A percentile compares a stretch with the other conserved stretches of the same genome.
These are phyloP conservation scores for Acipenser ruthenus DNA, from an alignment of 2,797 vertebrate species.

Conservation along the genomic window DNA sequence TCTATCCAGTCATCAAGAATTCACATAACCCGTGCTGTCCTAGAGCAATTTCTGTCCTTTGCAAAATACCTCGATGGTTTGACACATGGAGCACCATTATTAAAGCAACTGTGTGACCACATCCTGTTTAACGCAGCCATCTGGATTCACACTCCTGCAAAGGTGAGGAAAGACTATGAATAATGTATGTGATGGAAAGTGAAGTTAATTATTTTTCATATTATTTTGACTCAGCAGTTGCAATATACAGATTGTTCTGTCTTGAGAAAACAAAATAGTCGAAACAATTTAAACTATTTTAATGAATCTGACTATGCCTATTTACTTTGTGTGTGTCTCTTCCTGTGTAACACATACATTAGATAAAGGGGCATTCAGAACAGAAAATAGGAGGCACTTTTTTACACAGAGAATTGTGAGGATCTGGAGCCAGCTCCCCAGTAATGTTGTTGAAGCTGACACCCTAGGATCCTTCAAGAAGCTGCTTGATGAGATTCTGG, in stretches of 20 bases:
- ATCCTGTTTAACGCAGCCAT: slow-evolving; percentile 87
- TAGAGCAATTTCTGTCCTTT: slow-evolving; percentile 95
- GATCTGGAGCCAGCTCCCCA: too few relatives aligned
- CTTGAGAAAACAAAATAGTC: too few relatives aligned
- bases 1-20: slow-evolving; percentile 77
- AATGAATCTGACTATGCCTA: slow-evolving; percentile 20
- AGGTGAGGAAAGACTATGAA: slow-evolving; percentile 59
- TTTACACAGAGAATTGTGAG: too few relatives aligned
- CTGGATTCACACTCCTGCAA: slow-evolving; percentile 97
- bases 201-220: too few relatives aligned
- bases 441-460: too few relatives aligned
- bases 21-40: slow-evolving; percentile 86
- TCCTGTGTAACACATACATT: not conserved
- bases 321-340: slow-evolving; percentile 6
- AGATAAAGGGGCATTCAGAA: too few relatives aligned
- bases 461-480: too few relatives aligned
- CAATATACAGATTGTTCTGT: too few relatives aligned
- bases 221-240: too few relatives aligned
- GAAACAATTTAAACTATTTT: not conserved
- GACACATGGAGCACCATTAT: slow-evolving; percentile 83
- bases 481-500: too few relatives aligned
- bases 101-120: slow-evolving; percentile 91
- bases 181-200: slow-evolving; percentile 5
- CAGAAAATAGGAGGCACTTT: too few relatives aligned
- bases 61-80: slow-evolving; percentile 95